These are phyloP conservation scores for Limnephilus lunatus DNA, from an alignment of 2,888 invertebrate genomes.

Conservation along the genomic window DNA sequence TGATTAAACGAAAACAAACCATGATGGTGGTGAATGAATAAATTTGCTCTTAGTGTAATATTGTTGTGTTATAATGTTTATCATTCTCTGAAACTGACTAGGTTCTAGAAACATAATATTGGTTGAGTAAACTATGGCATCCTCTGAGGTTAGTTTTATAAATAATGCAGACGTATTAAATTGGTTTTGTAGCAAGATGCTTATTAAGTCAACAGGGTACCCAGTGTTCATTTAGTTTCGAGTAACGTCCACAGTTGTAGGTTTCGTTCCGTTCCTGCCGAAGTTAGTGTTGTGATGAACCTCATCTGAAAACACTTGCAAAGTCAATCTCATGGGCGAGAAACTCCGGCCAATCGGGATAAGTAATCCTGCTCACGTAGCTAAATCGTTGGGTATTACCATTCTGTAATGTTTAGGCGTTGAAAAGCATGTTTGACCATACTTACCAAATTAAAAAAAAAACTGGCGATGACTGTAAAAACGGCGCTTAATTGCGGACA, in stretches of 20 bases:
- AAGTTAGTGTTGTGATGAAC: slow-evolving; percentile 78
- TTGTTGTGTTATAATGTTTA: slow-evolving; percentile 37
- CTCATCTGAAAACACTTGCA: slow-evolving; percentile 74
- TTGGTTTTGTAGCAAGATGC: slow-evolving; percentile 56
- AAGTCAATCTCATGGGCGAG: slow-evolving; percentile 60
- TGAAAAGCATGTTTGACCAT: not conserved
- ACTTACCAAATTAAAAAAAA: not conserved
- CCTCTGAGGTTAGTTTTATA: slow-evolving; percentile 27
- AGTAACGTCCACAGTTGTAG: slow-evolving; percentile 73
- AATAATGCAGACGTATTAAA: slow-evolving; percentile 55
- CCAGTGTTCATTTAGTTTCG: slow-evolving; percentile 64
- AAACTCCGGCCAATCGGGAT: slow-evolving; percentile 3
- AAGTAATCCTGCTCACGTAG: not conserved
- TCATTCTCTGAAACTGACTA: slow-evolving; percentile 58
- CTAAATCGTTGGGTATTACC: not conserved
- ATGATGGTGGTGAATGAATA: slow-evolving; percentile 9
- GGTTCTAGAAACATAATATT: slow-evolving; percentile 1
- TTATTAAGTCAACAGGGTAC: slow-evolving; percentile 59
- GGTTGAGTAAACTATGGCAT: slow-evolving; percentile 30
- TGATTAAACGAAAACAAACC: slow-evolving; percentile 16
- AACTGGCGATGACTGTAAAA: too few species aligned
- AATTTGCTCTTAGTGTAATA: slow-evolving; percentile 6
- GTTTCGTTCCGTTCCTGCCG: slow-evolving; percentile 80
- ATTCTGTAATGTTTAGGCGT: not conserved
- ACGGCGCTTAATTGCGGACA: not conserved